Evolutionary conservation across 2,797 vertebrate species (phyloP).

Genomic region (Alfaro cultratus): DNA sequence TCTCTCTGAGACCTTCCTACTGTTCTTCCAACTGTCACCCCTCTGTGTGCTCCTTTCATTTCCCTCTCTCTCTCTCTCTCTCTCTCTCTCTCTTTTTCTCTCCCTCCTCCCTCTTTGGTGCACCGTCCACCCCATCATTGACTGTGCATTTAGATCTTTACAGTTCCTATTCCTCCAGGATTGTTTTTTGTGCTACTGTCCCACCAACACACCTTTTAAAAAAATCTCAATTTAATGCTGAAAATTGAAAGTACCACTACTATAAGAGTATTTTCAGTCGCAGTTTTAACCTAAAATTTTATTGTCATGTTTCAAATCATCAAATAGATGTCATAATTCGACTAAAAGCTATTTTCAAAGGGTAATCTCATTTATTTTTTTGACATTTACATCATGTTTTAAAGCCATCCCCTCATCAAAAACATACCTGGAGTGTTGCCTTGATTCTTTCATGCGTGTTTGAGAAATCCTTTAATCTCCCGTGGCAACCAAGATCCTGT

Average conservation of each 20-base stretch:
- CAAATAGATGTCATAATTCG: not conserved
- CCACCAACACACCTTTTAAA: not conserved
- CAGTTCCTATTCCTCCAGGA: not conserved
- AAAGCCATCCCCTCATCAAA: no score
- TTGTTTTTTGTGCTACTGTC: constrained; percentile 2
- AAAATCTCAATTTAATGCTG: not conserved
- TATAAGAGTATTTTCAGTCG: not conserved
- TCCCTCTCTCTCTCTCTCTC: constrained; percentile 6
- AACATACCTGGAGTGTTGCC: no score
- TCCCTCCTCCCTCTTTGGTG: not conserved
- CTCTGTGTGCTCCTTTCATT: not conserved
- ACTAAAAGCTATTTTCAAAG: not conserved
- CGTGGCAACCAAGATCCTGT: no score
- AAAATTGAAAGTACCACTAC: not conserved
- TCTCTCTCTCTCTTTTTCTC: constrained; percentile 4
- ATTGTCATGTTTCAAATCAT: not conserved
- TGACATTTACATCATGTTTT: no score
- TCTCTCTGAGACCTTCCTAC: constrained; percentile 42
- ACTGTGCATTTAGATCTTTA: constrained; percentile 21
- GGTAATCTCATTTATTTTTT: not conserved
- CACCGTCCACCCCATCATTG: constrained; percentile 5
- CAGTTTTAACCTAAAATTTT: not conserved
- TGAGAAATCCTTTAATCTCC: no score
- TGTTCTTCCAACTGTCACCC: constrained; percentile 36
- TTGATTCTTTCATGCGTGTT: no score